Evolutionary conservation across 2,113 vertebrate genomes (phyloP).

Genomic region (Chamaetylas fuelleborni): DNA sequence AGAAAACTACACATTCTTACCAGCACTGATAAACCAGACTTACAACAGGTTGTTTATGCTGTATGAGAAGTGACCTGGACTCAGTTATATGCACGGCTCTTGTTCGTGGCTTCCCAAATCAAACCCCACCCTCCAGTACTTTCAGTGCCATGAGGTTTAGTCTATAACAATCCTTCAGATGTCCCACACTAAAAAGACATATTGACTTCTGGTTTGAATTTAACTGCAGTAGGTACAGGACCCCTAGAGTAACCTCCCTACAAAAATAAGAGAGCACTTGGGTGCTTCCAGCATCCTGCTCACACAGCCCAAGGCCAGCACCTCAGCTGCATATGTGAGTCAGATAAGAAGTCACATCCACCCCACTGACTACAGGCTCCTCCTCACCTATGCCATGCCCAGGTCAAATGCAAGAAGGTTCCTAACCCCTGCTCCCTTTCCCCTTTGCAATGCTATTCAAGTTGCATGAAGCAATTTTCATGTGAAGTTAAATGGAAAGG

Average conservation of each 20-base stretch:
- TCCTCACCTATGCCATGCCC: neutral
- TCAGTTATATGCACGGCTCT: neutral
- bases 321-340: neutral
- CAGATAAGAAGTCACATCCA: neutral
- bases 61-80: neutral
- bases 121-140: neutral
- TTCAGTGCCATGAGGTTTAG: neutral
- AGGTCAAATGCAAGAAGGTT: neutral
- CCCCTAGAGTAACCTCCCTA: neutral
- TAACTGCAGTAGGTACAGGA: neutral
- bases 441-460: neutral
- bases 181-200: neutral
- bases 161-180: neutral
- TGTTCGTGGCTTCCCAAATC: neutral
- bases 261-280: neutral
- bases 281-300: neutral
- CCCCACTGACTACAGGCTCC: accelerated
- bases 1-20: neutral
- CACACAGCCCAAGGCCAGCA: neutral
- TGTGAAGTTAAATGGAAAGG: neutral
- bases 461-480: neutral
- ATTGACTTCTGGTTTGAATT: neutral
- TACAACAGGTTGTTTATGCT: neutral
- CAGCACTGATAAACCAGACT: neutral
- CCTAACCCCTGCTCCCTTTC: neutral